phyloP scores from a whole-genome alignment of 2,113 vertebrate species.

The Limnothrissa miodon region DNA sequence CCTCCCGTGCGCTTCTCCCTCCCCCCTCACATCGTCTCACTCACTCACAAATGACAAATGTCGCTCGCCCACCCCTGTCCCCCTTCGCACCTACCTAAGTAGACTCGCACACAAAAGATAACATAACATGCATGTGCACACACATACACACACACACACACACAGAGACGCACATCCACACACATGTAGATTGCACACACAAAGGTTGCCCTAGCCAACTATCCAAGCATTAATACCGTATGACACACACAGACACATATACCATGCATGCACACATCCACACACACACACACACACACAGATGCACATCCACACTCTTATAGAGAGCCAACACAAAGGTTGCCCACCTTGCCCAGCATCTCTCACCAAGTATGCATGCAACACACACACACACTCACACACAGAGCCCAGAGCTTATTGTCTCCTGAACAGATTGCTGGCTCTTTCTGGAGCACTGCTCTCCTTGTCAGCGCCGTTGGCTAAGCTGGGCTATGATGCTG shows the following conservation, averaged over 20 bases:
- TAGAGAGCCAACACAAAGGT: background rate
- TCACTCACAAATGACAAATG: constrained; percentile 3
- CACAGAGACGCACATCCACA: background rate
- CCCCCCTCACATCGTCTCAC: background rate
- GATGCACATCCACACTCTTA: background rate
- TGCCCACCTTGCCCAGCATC: too few relatives aligned
- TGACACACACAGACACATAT: background rate
- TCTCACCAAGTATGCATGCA: background rate
- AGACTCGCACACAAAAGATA: constrained; percentile 1
- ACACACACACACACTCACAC: background rate
- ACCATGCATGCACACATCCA: background rate
- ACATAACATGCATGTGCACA: constrained; percentile 1
- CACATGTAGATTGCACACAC: background rate
- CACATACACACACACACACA: background rate
- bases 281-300: constrained; percentile 17
- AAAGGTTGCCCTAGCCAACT: background rate
- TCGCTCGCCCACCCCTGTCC: background rate
- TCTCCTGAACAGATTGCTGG: background rate
- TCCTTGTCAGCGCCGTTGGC: background rate
- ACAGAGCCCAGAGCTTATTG: background rate
- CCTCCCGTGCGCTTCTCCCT: background rate
- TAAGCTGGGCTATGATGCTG: background rate
- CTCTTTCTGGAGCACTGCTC: background rate
- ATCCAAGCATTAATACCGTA: background rate
- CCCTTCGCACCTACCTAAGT: background rate